phyloP scores from a whole-genome alignment of 2,797 vertebrate species.

The Microhierax caerulescens region DNA sequence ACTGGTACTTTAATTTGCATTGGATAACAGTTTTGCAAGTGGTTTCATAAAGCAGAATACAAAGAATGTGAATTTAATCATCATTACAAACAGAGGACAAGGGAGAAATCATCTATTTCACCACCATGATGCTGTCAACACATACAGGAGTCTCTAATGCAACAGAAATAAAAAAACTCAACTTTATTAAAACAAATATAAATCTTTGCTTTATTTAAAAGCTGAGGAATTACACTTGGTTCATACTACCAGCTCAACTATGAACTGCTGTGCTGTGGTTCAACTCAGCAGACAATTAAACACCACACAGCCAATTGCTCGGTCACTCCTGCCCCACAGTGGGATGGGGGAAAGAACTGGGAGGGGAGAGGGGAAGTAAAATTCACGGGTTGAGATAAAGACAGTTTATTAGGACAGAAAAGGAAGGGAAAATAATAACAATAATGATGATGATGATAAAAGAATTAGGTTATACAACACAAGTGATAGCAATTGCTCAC shows the following conservation, averaged over 20 bases:
- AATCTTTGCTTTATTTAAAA: background rate
- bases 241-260: background rate
- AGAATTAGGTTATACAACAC: too few relatives aligned
- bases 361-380: too few relatives aligned
- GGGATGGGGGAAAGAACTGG: too few relatives aligned
- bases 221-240: background rate
- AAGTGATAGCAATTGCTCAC: too few relatives aligned
- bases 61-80: background rate
- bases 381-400: too few relatives aligned
- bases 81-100: background rate
- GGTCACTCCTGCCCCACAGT: too few relatives aligned
- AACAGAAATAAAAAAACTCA: background rate
- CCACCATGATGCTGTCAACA: background rate
- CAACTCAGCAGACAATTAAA: too few relatives aligned
- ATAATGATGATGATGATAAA: too few relatives aligned
- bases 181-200: background rate
- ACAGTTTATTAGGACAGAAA: too few relatives aligned
- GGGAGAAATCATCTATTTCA: background rate
- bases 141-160: background rate
- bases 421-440: too few relatives aligned
- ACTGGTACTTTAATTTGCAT: background rate
- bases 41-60: background rate
- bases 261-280: background rate
- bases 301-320: too few relatives aligned
- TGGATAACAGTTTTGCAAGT: background rate